A percentile compares a stretch with the other conserved stretches of the same genome.
Conservation (phyloP, 2,797 vertebrate species). For the Galagoides demidoff region DNA sequence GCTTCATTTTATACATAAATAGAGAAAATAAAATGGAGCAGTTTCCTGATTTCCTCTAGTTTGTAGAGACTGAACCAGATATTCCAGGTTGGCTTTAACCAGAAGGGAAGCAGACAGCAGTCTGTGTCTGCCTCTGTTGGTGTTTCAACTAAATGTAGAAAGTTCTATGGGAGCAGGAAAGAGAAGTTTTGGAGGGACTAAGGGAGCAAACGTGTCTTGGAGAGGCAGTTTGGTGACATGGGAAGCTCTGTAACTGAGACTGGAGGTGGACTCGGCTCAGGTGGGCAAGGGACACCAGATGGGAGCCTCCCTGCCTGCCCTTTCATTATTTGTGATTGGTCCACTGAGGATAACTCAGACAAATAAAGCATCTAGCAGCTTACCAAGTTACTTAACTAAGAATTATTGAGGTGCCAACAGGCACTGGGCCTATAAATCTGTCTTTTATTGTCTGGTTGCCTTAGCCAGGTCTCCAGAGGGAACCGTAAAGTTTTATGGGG, state of each 20-base stretch:
- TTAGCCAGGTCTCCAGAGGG: slow-evolving; percentile 57
- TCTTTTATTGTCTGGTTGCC: slow-evolving; percentile 58
- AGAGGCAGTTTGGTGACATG: background rate
- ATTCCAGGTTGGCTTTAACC: background rate
- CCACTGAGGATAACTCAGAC: background rate
- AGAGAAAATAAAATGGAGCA: background rate
- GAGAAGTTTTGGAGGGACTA: background rate
- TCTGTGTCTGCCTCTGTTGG: background rate
- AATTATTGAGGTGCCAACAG: slow-evolving; percentile 60
- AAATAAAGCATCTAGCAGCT: slow-evolving; percentile 9
- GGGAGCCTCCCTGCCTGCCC: background rate
- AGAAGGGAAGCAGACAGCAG: background rate
- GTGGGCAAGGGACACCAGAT: background rate
- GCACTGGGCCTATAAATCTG: slow-evolving; percentile 63
- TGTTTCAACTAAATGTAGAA: background rate
- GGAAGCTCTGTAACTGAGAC: background rate
- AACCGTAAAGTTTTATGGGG: slow-evolving; percentile 53
- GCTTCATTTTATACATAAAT: background rate
- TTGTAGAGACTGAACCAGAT: background rate
- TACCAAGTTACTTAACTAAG: slow-evolving; percentile 1
- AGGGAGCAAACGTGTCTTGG: background rate
- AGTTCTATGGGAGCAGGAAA: background rate
- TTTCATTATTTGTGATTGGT: background rate
- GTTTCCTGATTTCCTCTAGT: background rate
- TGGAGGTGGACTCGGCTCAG: background rate